Evolutionary conservation across 2,888 invertebrate genomes (phyloP).

Genomic region (Unio delphinus): DNA sequence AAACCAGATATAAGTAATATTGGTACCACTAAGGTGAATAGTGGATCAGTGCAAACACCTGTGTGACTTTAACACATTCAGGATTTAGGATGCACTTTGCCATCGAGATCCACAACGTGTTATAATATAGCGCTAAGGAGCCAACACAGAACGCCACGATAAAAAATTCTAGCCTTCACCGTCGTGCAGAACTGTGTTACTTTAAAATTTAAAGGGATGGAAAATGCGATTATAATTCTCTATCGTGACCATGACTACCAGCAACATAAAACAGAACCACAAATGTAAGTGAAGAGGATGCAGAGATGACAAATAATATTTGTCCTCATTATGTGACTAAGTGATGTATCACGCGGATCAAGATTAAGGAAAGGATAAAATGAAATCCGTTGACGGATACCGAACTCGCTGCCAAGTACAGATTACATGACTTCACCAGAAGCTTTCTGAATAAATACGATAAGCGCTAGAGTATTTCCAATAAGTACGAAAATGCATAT

Average conservation of each 20-base stretch:
- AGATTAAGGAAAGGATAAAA: conserved; percentile 76
- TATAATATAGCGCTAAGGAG: conserved; percentile 31
- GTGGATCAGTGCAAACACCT: conserved; percentile 32
- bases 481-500: conserved; percentile 80
- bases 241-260: conserved; percentile 44
- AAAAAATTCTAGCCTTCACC: conserved; percentile 12
- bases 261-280: conserved; percentile 53
- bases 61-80: conserved; percentile 11
- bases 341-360: conserved; percentile 59
- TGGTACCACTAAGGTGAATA: conserved; percentile 40
- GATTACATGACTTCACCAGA: conserved; percentile 82
- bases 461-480: conserved; percentile 85
- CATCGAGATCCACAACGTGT: conserved; percentile 38
- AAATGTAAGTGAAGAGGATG: conserved; percentile 77
- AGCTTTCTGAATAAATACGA: conserved; percentile 81
- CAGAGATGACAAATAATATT: conserved; percentile 81
- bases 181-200: conserved; percentile 29
- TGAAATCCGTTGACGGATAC: conserved; percentile 85
- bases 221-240: conserved; percentile 49
- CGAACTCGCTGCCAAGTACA: conserved; percentile 84
- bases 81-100: conserved; percentile 18
- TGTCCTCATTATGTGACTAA: conserved; percentile 56
- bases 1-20: conserved; percentile 29
- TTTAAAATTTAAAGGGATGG: conserved; percentile 33
- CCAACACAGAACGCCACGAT: conserved; percentile 18